phyloP scores from a whole-genome alignment of 1,140 invertebrate genomes.

The Drosophila busckii region DNA sequence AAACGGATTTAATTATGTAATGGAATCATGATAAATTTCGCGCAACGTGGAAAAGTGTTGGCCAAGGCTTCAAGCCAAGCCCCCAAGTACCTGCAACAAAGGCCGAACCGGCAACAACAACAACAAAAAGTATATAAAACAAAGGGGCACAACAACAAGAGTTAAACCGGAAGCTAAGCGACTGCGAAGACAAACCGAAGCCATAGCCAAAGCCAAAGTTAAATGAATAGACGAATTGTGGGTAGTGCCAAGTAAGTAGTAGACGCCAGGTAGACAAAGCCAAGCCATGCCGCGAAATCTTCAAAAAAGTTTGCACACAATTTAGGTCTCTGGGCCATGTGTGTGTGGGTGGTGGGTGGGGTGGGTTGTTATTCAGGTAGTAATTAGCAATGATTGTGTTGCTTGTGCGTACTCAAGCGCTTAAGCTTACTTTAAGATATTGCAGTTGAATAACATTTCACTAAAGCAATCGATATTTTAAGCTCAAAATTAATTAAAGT shows the following conservation, averaged over 20 bases:
- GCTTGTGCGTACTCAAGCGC: too few species aligned
- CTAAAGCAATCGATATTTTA: too few species aligned
- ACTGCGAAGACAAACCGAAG: background rate
- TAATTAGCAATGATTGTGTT: too few species aligned
- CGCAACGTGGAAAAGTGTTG: slow-evolving; percentile 75
- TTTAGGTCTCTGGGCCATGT: too few species aligned
- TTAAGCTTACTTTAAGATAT: too few species aligned
- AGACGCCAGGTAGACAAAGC: slow-evolving; percentile 22
- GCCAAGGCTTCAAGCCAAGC: slow-evolving; percentile 25
- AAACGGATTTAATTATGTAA: slow-evolving; percentile 78
- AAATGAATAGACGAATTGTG: slow-evolving; percentile 16
- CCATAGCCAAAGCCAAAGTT: slow-evolving; percentile 18
- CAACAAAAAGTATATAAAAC: slow-evolving; percentile 18
- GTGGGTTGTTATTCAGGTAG: too few species aligned
- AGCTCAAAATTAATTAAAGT: too few species aligned
- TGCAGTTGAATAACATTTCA: too few species aligned
- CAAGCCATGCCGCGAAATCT: background rate
- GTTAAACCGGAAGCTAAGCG: slow-evolving; percentile 7
- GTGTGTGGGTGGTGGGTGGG: too few species aligned
- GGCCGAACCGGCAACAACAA: slow-evolving; percentile 29
- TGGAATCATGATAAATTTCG: slow-evolving; percentile 77
- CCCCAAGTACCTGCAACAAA: slow-evolving; percentile 42
- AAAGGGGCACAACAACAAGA: slow-evolving; percentile 5
- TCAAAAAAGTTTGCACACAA: too few species aligned
- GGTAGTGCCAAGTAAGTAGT: too few species aligned